Percentiles rank a stretch among this genome's conserved stretches.
Conservation (phyloP, 2,888 invertebrate genomes). For the Drosophila phalerata region DNA sequence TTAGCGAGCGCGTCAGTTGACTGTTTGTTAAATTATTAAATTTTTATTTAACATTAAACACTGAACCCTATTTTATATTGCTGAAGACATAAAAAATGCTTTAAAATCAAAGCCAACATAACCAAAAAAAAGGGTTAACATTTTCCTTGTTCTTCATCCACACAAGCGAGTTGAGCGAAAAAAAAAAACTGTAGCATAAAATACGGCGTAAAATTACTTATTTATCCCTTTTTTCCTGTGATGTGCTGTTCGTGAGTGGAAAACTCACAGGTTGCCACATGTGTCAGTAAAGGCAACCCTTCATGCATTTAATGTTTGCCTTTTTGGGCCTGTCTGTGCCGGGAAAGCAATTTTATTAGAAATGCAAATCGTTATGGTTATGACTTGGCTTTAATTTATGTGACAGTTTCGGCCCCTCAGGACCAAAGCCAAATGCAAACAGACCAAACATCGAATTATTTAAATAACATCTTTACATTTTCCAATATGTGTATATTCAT, state of each 20-base stretch:
- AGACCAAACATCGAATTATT: constrained; percentile 12
- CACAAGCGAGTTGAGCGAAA: constrained; percentile 4
- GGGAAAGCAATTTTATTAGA: constrained; percentile 39
- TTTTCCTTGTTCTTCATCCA: constrained; percentile 10
- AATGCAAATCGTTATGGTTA: constrained; percentile 65
- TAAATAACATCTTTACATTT: not conserved
- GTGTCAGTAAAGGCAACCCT: constrained; percentile 34
- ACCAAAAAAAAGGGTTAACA: constrained; percentile 17
- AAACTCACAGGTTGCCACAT: constrained; percentile 32
- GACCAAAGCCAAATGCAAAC: not conserved
- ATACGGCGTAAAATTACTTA: constrained; percentile 45
- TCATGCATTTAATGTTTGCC: constrained; percentile 53
- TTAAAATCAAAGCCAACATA: constrained; percentile 40
- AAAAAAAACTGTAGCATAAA: constrained; percentile 36
- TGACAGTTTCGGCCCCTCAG: constrained; percentile 11
- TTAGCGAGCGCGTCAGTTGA: constrained; percentile 6
- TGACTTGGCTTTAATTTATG: constrained; percentile 50
- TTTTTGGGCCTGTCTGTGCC: constrained; percentile 31
- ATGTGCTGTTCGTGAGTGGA: not conserved
- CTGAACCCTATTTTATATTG: constrained; percentile 5
- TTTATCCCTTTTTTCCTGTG: constrained; percentile 45
- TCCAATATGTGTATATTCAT: not conserved
- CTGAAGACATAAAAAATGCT: constrained; percentile 35
- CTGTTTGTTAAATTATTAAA: constrained; percentile 16
- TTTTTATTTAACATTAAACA: constrained; percentile 34